phyloP scores from a whole-genome alignment of 1,140 invertebrate species.

The Scaptomyza montana region DNA sequence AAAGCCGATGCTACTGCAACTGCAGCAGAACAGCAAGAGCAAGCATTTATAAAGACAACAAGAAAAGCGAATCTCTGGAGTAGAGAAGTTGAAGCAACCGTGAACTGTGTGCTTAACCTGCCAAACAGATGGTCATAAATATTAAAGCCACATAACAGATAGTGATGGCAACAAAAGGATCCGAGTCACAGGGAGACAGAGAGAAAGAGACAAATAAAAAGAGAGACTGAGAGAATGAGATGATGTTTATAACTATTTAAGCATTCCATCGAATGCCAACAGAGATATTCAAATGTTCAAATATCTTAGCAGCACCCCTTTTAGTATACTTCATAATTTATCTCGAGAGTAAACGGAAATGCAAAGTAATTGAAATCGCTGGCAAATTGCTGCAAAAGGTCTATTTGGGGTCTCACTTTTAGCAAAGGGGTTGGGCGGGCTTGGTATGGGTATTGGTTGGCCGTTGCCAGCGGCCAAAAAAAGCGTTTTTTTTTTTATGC shows the following conservation, averaged over 20 bases:
- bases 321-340: background rate
- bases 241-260: too few species aligned
- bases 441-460: too few species aligned
- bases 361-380: slow-evolving; percentile 17
- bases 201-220: background rate
- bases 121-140: slow-evolving; percentile 45
- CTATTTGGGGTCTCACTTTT: slow-evolving; percentile 3
- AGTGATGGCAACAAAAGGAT: background rate
- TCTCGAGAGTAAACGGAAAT: slow-evolving; percentile 1
- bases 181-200: background rate
- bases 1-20: slow-evolving; percentile 32
- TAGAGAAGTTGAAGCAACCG: slow-evolving; percentile 3
- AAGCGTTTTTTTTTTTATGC: slow-evolving; percentile 24
- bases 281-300: background rate
- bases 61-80: background rate
- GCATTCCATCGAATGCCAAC: too few species aligned
- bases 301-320: too few species aligned
- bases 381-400: slow-evolving; percentile 31
- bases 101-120: slow-evolving; percentile 51
- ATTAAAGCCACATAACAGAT: slow-evolving; percentile 1
- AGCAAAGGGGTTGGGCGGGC: too few species aligned
- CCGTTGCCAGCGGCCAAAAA: slow-evolving; percentile 19
- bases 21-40: too few species aligned
- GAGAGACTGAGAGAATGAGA: too few species aligned
- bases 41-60: background rate